phyloP scores from a whole-genome alignment of 2,113 vertebrate species.

The Ornithorhynchus anatinus region DNA sequence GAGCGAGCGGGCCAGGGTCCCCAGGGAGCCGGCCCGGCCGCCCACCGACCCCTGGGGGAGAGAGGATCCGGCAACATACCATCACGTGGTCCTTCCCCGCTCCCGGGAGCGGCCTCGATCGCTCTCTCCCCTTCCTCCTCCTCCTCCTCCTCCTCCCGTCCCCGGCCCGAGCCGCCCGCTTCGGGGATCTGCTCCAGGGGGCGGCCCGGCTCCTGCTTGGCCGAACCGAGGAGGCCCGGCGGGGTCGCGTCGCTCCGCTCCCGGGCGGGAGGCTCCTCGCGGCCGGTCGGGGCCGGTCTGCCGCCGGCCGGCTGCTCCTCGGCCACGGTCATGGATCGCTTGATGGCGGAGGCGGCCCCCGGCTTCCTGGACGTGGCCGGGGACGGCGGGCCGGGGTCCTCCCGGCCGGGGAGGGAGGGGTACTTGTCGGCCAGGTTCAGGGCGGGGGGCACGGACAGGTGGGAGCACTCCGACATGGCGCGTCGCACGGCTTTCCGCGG shows the following conservation, averaged over 20 bases:
- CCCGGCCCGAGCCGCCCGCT: conserved; percentile 48
- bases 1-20: no score
- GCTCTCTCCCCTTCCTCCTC: conserved; percentile 36
- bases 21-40: conserved; percentile 10
- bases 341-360: conserved; percentile 65
- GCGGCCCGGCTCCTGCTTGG: conserved; percentile 50
- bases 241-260: conserved; percentile 39
- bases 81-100: conserved; percentile 59
- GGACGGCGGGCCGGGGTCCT: conserved; percentile 63
- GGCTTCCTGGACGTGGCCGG: conserved; percentile 62
- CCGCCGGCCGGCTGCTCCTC: conserved; percentile 74
- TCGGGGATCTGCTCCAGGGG: conserved; percentile 75
- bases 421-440: conserved; percentile 88
- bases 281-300: not conserved
- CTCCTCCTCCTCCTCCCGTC: conserved; percentile 57
- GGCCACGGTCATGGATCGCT: conserved; percentile 83
- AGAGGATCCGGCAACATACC: conserved; percentile 73
- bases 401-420: conserved; percentile 70
- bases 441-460: conserved; percentile 86
- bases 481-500: conserved; percentile 89
- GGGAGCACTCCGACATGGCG: conserved; percentile 94
- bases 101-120: conserved; percentile 62
- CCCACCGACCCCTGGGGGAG: conserved; percentile 34
- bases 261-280: conserved; percentile 55
- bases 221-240: not conserved